Base-by-base conservation (phyloP, 2,113 vertebrate genomes). In the Egretta garzetta region DNA sequence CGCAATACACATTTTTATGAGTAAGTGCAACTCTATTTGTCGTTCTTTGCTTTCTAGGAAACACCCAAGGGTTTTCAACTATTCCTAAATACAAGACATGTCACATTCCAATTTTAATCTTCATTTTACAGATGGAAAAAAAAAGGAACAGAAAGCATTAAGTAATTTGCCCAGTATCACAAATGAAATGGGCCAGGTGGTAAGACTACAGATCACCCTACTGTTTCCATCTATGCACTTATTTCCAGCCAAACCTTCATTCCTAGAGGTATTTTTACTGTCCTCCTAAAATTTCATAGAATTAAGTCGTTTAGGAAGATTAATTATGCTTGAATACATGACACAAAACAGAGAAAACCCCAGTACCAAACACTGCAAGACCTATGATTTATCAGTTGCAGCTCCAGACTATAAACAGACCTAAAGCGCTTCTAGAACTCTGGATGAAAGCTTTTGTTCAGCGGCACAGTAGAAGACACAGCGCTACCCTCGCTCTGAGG, bases 281-380 rank as follows among this genome's bases (percentile, higher is more conserved):
- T 82, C 17, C 18, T 86, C 47, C 77, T 80, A 80, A 89, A 85
- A 49, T 68, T 33, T 91, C 53, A 73, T 1, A 53, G 72, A 95
- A 86, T 68, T 43, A 73, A 83, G 63, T 43, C 89, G 60, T 52
- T 94, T 63, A 77, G 50, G 47, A 93, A 93, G 90, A 93, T 84
- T 70, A 81, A 87, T 89, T 84, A 24, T 3, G 33, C 39, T 64
- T 72, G 49, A 64, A 39, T 37, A 64, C 0, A 0, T 85, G 94
- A 87, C 91, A 93, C 17, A 66, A 82, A 93, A 50, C 49, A 93
- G 91, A 94, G 43, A 87, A 90, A 88, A 67, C 8, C 41, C 37
- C 86, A 83, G 7, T 15, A 86, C 28, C 75, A 71, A 94, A 60
- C 28, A 59, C 32, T 35, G 37, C 67, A 77, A 92, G 80, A 39